A percentile compares a stretch with the other conserved stretches of the same genome.
Conservation (phyloP, 92 coral and sea anemone species). For the Bergia sp. region DNA sequence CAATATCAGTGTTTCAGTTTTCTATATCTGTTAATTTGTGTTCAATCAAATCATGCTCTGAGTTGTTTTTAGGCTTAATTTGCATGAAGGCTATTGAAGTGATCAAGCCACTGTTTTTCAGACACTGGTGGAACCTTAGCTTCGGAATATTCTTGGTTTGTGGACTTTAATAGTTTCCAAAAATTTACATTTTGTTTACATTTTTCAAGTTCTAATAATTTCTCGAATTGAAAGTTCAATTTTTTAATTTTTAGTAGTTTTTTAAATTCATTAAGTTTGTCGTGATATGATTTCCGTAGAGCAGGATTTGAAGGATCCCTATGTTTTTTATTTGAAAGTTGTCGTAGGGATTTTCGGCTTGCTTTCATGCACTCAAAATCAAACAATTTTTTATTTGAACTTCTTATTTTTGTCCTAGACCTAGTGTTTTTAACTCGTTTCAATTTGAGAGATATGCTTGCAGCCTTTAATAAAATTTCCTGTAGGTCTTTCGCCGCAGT, state of each 20-base stretch:
- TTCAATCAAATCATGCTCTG: conserved; percentile 9
- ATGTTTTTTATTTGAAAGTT: conserved; percentile 51
- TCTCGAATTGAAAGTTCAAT: conserved; percentile 27
- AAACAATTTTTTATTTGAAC: conserved; percentile 21
- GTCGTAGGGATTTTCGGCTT: conserved; percentile 39
- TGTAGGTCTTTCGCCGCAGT: background rate
- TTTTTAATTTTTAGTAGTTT: conserved; percentile 45
- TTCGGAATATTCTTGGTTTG: conserved; percentile 32
- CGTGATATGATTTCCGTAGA: conserved; percentile 46
- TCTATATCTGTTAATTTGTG: conserved; percentile 20
- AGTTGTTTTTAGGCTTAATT: background rate
- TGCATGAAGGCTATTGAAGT: conserved; percentile 45
- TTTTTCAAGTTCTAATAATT: conserved; percentile 25
- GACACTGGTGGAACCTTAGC: conserved; percentile 39
- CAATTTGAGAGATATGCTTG: conserved; percentile 32
- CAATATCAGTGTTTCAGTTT: background rate
- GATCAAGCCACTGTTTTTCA: conserved; percentile 4
- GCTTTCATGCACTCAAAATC: conserved; percentile 12
- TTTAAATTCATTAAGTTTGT: conserved; percentile 43
- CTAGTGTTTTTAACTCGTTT: conserved; percentile 12
- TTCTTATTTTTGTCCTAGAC: background rate
- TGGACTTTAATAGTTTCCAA: conserved; percentile 57
- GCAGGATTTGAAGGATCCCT: conserved; percentile 43
- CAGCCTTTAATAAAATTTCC: conserved; percentile 16
- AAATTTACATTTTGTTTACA: conserved; percentile 4